A percentile compares a stretch with the other conserved stretches of the same genome.
These are phyloP conservation scores for Drosophila kepulauana DNA, from an alignment of 1,140 invertebrate species.

Conservation along the genomic window DNA sequence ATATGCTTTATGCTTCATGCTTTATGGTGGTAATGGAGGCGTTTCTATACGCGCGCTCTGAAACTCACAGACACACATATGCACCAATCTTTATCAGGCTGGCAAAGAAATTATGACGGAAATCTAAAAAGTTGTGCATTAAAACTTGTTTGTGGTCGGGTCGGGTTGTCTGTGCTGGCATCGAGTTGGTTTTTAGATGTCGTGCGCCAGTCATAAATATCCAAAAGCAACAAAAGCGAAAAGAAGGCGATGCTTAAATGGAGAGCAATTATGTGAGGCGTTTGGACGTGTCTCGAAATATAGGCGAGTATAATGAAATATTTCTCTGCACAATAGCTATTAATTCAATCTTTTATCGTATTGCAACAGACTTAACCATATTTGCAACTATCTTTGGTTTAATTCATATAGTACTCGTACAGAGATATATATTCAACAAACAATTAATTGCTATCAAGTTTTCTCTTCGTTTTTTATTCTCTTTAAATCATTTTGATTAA, in stretches of 20 bases:
- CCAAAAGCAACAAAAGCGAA: slow-evolving; percentile 62
- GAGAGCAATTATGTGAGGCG: slow-evolving; percentile 60
- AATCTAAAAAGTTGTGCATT: slow-evolving; percentile 83
- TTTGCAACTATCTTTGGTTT: too few species aligned
- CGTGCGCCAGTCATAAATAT: slow-evolving; percentile 65
- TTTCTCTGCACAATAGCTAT: too few species aligned
- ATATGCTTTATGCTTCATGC: slow-evolving; percentile 76
- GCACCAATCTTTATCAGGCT: slow-evolving; percentile 72
- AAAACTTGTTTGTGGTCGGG: slow-evolving; percentile 77
- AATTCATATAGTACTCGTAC: too few species aligned
- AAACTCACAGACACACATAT: slow-evolving; percentile 29
- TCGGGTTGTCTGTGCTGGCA: slow-evolving; percentile 11
- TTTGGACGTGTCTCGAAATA: not conserved
- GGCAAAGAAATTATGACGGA: slow-evolving; percentile 80
- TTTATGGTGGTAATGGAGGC: slow-evolving; percentile 70
- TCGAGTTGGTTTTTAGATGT: slow-evolving; percentile 34
- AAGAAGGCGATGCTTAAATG: slow-evolving; percentile 61
- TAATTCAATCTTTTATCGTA: too few species aligned
- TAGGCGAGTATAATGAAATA: not conserved
- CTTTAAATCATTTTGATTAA: too few species aligned
- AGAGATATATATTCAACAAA: too few species aligned
- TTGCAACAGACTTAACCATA: not conserved
- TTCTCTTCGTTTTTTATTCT: too few species aligned
- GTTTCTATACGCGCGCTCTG: slow-evolving; percentile 24
- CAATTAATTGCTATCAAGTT: too few species aligned